These are phyloP conservation scores for Melieria picta DNA, from an alignment of 2,888 invertebrate genomes.

Conservation along the genomic window DNA sequence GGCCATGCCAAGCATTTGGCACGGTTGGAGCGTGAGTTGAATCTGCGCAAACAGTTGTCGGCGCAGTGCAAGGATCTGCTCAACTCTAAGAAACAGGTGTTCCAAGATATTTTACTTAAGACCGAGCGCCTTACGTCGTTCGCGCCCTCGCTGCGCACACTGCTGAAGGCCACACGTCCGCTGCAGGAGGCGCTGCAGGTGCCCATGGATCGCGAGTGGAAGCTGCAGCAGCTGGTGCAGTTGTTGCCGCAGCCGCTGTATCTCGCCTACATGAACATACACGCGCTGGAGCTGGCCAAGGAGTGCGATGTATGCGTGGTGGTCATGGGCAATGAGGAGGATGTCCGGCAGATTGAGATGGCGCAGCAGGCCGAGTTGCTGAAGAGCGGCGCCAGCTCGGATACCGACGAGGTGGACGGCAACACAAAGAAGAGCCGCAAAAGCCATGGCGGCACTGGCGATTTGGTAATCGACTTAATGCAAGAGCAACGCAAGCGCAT, in stretches of 20 bases:
- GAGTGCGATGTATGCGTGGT: slow-evolving; percentile 68
- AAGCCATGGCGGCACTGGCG: slow-evolving; percentile 33
- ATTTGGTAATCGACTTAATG: slow-evolving; percentile 19
- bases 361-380: slow-evolving; percentile 23
- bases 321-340: slow-evolving; percentile 76
- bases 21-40: slow-evolving; percentile 90
- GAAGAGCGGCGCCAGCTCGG: slow-evolving; percentile 53
- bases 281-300: slow-evolving; percentile 75
- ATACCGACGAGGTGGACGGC: slow-evolving; percentile 33
- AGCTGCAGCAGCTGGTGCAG: slow-evolving; percentile 79
- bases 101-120: slow-evolving; percentile 78
- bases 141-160: slow-evolving; percentile 78
- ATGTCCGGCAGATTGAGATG: slow-evolving; percentile 71
- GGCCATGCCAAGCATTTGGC: slow-evolving; percentile 85
- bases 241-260: slow-evolving; percentile 85
- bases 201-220: slow-evolving; percentile 80
- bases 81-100: slow-evolving; percentile 79
- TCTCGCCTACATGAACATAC: slow-evolving; percentile 85
- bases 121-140: slow-evolving; percentile 83
- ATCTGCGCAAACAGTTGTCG: slow-evolving; percentile 85
- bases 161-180: slow-evolving; percentile 84
- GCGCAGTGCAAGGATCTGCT: slow-evolving; percentile 80
- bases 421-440: slow-evolving; percentile 45
- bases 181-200: slow-evolving; percentile 88
- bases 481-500: slow-evolving; percentile 44